Conservation (phyloP, 2,888 invertebrate species). For the Gortyna flavago region DNA sequence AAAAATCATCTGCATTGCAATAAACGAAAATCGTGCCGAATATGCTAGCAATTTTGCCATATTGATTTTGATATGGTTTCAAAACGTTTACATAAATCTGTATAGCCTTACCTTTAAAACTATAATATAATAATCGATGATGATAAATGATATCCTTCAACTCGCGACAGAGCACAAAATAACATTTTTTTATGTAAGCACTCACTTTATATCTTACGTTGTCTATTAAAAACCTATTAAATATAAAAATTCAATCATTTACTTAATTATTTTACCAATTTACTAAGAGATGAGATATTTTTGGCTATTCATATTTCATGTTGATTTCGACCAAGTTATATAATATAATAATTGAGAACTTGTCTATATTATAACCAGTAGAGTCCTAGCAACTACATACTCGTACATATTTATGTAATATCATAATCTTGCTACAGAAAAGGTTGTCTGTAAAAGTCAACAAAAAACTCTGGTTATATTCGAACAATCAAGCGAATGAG, state of each 20-base stretch:
- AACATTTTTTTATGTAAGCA: neutral
- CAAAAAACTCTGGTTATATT: too few relatives aligned
- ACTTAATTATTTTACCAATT: conserved; percentile 20
- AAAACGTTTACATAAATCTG: neutral
- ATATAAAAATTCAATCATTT: neutral
- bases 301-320: neutral
- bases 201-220: conserved; percentile 6
- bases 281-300: too few relatives aligned
- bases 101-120: conserved; percentile 16
- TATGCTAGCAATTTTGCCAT: neutral
- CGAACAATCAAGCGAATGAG: too few relatives aligned
- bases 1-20: neutral
- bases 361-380: too few relatives aligned
- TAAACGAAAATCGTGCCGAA: neutral
- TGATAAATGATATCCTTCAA: neutral
- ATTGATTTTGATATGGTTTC: neutral
- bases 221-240: conserved; percentile 36
- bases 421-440: too few relatives aligned
- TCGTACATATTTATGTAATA: too few relatives aligned
- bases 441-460: too few relatives aligned
- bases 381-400: too few relatives aligned
- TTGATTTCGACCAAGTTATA: neutral
- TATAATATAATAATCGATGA: neutral
- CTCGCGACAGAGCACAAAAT: neutral
- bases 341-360: too few relatives aligned